Conservation (phyloP, 2,113 vertebrate species). For the Bufo bufo region DNA sequence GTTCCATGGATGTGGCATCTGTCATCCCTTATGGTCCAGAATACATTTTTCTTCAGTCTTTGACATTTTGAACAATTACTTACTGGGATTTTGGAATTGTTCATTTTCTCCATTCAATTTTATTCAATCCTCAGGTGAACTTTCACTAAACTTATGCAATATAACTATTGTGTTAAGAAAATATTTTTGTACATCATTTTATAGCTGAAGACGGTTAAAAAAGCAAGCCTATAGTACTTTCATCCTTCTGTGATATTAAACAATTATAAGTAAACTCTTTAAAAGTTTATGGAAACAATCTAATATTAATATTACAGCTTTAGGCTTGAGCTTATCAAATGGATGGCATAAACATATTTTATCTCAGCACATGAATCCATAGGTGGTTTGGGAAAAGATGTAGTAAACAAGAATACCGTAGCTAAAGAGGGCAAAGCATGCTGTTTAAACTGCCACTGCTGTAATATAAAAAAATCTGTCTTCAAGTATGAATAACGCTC, state of each 20-base stretch:
- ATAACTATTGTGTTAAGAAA: no score
- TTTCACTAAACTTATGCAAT: not conserved
- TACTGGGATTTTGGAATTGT: not conserved
- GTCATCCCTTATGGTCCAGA: conserved; percentile 48
- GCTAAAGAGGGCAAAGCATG: conserved; percentile 41
- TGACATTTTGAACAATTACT: not conserved
- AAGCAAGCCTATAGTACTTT: no score
- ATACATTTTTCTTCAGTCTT: not conserved
- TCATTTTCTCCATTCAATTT: not conserved
- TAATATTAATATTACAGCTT: conserved; percentile 24
- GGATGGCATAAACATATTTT: conserved; percentile 24
- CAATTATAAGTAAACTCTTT: not conserved
- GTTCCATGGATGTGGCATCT: conserved; percentile 41
- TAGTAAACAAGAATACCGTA: conserved; percentile 44
- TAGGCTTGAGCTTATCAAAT: conserved; percentile 18
- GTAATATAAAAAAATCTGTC: conserved; percentile 12
- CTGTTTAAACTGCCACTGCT: conserved; percentile 30
- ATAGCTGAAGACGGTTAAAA: no score
- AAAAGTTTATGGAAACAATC: conserved; percentile 17
- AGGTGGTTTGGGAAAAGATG: conserved; percentile 20
- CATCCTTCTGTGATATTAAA: not conserved
- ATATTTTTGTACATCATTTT: no score
- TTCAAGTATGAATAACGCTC: conserved; percentile 34
- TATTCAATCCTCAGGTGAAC: not conserved
- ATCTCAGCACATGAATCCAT: conserved; percentile 30